phyloP scores from a whole-genome alignment of 1,140 invertebrate genomes.

The Brachionus angularis region DNA sequence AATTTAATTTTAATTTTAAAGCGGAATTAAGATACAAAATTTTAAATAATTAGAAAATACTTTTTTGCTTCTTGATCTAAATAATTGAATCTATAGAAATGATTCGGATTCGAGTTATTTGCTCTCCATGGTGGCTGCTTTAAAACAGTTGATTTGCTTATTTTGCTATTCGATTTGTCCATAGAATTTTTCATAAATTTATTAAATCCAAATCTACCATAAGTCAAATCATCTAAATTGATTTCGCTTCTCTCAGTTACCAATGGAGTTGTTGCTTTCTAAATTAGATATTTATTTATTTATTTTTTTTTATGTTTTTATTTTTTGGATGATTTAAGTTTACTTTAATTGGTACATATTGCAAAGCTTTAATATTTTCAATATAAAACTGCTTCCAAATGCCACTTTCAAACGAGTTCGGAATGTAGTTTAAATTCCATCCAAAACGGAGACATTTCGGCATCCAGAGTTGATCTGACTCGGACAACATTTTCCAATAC shows the following conservation, averaged over 20 bases:
- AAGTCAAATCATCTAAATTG: slow-evolving; percentile 26
- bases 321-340: no score
- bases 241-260: slow-evolving; percentile 29
- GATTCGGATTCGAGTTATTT: slow-evolving; percentile 40
- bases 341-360: slow-evolving; percentile 27
- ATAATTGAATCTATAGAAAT: slow-evolving; percentile 39
- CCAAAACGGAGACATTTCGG: slow-evolving; percentile 55
- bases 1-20: neutral
- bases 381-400: slow-evolving; percentile 58
- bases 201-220: slow-evolving; percentile 41
- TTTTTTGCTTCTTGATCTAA: slow-evolving; percentile 18
- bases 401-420: slow-evolving; percentile 55
- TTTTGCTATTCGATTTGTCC: neutral
- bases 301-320: no score
- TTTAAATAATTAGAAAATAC: neutral
- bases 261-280: neutral
- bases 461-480: slow-evolving; percentile 57
- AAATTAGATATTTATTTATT: no score
- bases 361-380: slow-evolving; percentile 51
- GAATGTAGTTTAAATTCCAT: slow-evolving; percentile 53
- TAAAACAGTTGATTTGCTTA: neutral
- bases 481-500: slow-evolving; percentile 21
- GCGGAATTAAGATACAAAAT: neutral
- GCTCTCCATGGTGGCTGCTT: slow-evolving; percentile 42
- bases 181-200: slow-evolving; percentile 24